A percentile compares a stretch with the other conserved stretches of the same genome.
Evolutionary conservation across 2,113 vertebrate species (phyloP).

Genomic region (Lanius ludovicianus): DNA sequence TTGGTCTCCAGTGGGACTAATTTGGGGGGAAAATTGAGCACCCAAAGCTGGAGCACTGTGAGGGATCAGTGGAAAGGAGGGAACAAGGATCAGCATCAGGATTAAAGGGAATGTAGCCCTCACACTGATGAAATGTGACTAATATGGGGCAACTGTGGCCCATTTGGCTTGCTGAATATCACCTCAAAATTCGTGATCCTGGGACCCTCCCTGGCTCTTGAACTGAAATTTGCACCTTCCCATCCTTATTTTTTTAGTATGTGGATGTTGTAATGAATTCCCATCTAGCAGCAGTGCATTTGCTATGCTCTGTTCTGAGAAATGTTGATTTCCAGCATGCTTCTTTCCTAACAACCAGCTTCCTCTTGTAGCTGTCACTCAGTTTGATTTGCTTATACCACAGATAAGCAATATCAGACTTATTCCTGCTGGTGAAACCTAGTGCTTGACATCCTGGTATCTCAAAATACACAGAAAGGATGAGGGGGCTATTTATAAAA

Average conservation of each 20-base stretch:
- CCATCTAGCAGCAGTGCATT: not conserved
- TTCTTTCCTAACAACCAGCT: not conserved
- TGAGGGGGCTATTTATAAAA: not conserved
- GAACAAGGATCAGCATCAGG: not conserved
- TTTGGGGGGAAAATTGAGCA: not conserved
- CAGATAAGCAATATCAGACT: not conserved
- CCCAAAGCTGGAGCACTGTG: not conserved
- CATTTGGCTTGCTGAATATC: not conserved
- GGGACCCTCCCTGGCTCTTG: not conserved
- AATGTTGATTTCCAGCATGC: not conserved
- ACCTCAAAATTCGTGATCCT: not conserved
- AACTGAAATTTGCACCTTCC: not conserved
- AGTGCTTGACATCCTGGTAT: not conserved
- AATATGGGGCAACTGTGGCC: not conserved
- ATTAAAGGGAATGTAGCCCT: not conserved
- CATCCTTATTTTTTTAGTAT: not conserved
- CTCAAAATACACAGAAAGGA: not conserved
- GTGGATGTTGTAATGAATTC: not conserved
- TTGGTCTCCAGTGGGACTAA: not conserved
- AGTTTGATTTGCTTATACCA: not conserved
- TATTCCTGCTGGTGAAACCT: not conserved
- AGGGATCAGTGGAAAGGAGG: not conserved
- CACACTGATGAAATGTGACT: not conserved
- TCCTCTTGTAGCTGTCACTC: not conserved
- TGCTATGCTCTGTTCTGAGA: not conserved